These are phyloP conservation scores for Hyposoter didymator DNA, from an alignment of 2,888 invertebrate genomes.

Conservation along the genomic window DNA sequence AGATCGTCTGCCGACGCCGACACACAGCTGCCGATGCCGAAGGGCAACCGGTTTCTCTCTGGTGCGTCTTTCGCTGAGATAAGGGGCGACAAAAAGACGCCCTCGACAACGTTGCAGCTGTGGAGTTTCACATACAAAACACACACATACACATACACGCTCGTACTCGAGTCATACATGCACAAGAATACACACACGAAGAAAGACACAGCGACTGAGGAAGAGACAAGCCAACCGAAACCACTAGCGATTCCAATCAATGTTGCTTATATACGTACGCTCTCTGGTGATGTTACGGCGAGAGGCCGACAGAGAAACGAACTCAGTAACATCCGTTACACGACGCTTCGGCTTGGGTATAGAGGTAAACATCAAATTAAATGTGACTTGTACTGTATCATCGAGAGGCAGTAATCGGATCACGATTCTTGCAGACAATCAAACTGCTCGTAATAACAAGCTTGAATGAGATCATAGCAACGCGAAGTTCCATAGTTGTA, in stretches of 20 bases:
- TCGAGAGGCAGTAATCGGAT: conserved; percentile 39
- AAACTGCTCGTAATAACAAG: conserved; percentile 18
- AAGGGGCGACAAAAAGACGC: conserved; percentile 62
- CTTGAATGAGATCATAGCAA: conserved; percentile 6
- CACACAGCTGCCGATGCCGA: conserved; percentile 64
- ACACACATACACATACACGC: neutral
- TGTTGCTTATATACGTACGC: conserved; percentile 29
- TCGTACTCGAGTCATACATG: neutral
- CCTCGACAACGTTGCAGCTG: conserved; percentile 44
- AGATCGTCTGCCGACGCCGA: conserved; percentile 57
- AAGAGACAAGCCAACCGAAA: conserved; percentile 33
- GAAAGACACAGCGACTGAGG: conserved; percentile 15
- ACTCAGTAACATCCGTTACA: conserved; percentile 60
- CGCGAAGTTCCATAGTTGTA: neutral
- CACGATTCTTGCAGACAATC: conserved; percentile 36
- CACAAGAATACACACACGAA: neutral
- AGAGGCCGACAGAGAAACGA: conserved; percentile 29
- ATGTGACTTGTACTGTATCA: conserved; percentile 45
- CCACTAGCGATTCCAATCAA: conserved; percentile 51
- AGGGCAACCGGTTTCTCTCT: conserved; percentile 66
- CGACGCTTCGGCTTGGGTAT: conserved; percentile 36
- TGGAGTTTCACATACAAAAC: neutral
- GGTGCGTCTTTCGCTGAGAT: conserved; percentile 48
- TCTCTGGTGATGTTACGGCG: conserved; percentile 21
- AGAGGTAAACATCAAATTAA: conserved; percentile 54